phyloP scores from a whole-genome alignment of 2,888 invertebrate genomes.

The Blastobasis adustella region DNA sequence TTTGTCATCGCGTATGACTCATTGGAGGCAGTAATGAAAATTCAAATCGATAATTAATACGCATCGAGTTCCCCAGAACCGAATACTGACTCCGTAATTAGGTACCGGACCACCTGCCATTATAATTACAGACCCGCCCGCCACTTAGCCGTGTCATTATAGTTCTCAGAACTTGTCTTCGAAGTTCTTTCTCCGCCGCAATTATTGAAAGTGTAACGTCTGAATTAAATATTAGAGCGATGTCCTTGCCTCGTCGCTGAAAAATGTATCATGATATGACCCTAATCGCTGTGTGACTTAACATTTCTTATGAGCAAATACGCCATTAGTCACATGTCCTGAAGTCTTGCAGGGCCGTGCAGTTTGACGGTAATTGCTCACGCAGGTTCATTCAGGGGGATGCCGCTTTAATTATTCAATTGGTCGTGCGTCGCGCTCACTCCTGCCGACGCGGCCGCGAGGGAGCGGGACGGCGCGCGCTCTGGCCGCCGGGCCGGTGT shows the following conservation, averaged over 20 bases:
- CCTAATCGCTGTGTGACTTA: conserved; percentile 38
- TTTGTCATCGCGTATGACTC: not conserved
- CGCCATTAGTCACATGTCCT: conserved; percentile 33
- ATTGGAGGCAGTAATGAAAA: not conserved
- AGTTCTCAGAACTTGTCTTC: conserved; percentile 30
- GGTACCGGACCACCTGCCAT: no score
- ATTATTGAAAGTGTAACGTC: conserved; percentile 40
- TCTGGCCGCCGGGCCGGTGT: conserved; percentile 18
- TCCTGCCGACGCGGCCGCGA: conserved; percentile 7
- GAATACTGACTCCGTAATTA: not conserved
- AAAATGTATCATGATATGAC: conserved; percentile 39
- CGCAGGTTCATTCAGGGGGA: conserved; percentile 51
- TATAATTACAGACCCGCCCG: no score
- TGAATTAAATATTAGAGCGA: conserved; percentile 41
- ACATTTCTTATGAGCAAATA: conserved; percentile 46
- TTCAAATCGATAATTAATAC: not conserved
- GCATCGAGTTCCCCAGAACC: not conserved
- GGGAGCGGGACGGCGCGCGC: conserved; percentile 28
- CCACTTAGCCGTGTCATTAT: conserved; percentile 21
- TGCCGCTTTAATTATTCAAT: conserved; percentile 58
- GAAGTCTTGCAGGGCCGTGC: conserved; percentile 41
- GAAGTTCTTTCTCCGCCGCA: conserved; percentile 40
- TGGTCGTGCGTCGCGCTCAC: conserved; percentile 31
- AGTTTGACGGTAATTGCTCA: conserved; percentile 45
- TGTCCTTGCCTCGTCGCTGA: conserved; percentile 35